phyloP scores from a whole-genome alignment of 2,797 vertebrate species.

The Peromyscus nudipes region DNA sequence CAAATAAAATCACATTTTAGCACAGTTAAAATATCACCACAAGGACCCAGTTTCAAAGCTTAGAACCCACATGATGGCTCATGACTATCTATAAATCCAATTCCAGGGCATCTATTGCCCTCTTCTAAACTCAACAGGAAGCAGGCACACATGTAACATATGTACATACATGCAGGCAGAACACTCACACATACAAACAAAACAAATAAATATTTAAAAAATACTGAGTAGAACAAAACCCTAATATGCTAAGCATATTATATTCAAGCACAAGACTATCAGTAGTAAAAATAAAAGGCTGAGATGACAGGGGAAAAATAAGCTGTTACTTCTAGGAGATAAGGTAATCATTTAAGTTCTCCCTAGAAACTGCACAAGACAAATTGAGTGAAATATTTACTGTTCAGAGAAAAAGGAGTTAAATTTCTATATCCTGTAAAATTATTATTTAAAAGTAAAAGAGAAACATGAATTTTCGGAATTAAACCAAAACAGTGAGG shows the following conservation, averaged over 20 bases:
- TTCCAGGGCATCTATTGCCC: neutral
- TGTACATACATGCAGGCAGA: neutral
- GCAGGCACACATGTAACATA: no score
- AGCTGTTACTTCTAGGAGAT: neutral
- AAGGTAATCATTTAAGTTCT: neutral
- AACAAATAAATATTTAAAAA: neutral
- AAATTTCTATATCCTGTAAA: neutral
- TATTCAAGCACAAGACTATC: neutral
- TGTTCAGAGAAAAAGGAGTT: neutral
- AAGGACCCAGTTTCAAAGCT: no score
- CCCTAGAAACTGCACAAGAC: neutral
- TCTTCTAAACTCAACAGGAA: neutral
- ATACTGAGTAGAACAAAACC: neutral
- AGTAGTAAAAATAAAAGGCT: neutral
- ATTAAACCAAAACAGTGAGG: neutral
- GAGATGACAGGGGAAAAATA: neutral
- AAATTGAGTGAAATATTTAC: neutral
- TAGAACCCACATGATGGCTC: neutral
- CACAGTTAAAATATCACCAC: no score
- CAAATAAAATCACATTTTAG: no score
- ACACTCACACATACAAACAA: neutral
- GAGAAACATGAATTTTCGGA: neutral
- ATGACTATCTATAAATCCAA: neutral
- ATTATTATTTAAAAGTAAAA: neutral
- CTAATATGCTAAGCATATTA: neutral